Percentiles rank a stretch among this genome's conserved stretches.
Conservation (phyloP, 2,888 invertebrate genomes). For the Proisotoma minuta region DNA sequence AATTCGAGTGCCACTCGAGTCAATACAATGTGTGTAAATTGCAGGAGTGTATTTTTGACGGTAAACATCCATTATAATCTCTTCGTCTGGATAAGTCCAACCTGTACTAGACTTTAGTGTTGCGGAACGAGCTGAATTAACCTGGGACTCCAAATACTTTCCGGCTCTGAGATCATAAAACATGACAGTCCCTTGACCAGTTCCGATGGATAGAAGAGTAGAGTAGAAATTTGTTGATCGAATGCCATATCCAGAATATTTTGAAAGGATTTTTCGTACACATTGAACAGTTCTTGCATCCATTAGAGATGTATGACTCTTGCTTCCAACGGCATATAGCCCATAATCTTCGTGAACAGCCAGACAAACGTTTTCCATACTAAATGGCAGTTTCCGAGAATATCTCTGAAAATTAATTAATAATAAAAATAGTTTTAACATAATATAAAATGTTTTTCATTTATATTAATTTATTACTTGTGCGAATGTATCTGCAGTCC, state of each 20-base stretch:
- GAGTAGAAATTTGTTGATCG: conserved; percentile 87
- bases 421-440: neutral
- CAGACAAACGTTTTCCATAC: conserved; percentile 89
- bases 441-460: neutral
- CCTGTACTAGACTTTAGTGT: conserved; percentile 82
- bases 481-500: conserved; percentile 81
- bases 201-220: conserved; percentile 86
- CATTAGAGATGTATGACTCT: conserved; percentile 82
- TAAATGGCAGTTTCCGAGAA: conserved; percentile 75
- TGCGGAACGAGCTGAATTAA: conserved; percentile 80
- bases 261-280: conserved; percentile 70
- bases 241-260: conserved; percentile 84
- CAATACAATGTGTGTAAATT: conserved; percentile 94
- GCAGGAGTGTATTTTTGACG: conserved; percentile 75
- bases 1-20: conserved; percentile 80
- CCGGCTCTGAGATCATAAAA: conserved; percentile 89
- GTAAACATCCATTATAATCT: conserved; percentile 43
- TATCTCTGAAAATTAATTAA: conserved; percentile 58
- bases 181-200: conserved; percentile 83
- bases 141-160: conserved; percentile 85
- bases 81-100: conserved; percentile 53
- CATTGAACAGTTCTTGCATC: conserved; percentile 81
- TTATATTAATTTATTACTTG: conserved; percentile 56
- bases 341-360: conserved; percentile 74
- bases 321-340: conserved; percentile 88